Evolutionary conservation across 2,797 vertebrate species (phyloP), one percentile per base, ranked within the genome.

Genomic region (Hirundo rustica): DNA sequence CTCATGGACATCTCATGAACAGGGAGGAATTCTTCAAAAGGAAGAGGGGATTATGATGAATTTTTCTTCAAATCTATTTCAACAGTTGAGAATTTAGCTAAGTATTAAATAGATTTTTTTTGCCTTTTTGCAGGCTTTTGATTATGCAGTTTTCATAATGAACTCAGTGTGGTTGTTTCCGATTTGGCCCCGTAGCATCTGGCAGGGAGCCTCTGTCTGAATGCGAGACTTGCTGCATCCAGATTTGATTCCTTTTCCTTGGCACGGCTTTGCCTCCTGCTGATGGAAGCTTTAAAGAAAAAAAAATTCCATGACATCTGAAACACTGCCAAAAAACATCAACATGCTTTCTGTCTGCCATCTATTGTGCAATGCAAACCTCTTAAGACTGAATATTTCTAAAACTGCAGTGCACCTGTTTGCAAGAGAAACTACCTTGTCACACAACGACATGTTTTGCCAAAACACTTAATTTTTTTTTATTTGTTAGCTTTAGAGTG

Each of bases 91-190:
- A 97, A 97, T 96, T 97, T 88, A 96, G 96, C 93, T 92, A 94
- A 96, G 96, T 92, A 97, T 97, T 97, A 97, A 97, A 88, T 55
- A 95, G 96, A 97, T 97, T 97, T 85, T 91, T 93, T 65, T 91
- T 72, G 72, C 92, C 85, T 96, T 96, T 97, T 88, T 95, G 79
- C 78, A 65, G 96, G 88, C 95, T 97, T 96, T 98, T 97, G 97
- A 98, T 98, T 97, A 85, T 91, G 95, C 89, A 85, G 89, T 94
- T 84, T 82, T 89, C 76, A 91, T 97, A 97, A 98, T 97, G 97
- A 97, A 96, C 96, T 97, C 97, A 97, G 92, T 80, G 97, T 97
- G 96, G 96, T 96, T 91, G 96, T 98, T 98, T 98, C 97, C 97
- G 96, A 97, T 96, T 96, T 98, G 97, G 97, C 97, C 93, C 95